phyloP scores from a whole-genome alignment of 1,140 invertebrate species.

The Tetramorium parvispinum region DNA sequence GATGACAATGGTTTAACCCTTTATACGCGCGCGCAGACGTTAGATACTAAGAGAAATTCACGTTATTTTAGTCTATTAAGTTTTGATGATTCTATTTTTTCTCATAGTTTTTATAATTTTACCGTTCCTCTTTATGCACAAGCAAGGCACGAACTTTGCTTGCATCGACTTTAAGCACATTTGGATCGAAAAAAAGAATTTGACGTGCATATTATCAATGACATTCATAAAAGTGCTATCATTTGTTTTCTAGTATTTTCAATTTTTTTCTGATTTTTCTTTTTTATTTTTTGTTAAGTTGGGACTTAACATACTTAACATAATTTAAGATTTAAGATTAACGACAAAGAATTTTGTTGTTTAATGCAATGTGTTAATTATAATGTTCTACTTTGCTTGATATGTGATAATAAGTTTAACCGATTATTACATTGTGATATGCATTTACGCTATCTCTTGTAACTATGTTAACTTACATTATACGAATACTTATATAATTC shows the following conservation, averaged over 20 bases:
- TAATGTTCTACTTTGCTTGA: not conserved
- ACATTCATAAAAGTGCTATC: not conserved
- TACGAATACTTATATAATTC: not conserved
- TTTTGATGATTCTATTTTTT: conserved; percentile 8
- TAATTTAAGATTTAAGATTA: not conserved
- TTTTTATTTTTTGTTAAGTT: conserved; percentile 35
- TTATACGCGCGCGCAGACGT: not conserved
- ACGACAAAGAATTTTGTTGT: not conserved
- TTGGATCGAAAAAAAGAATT: not conserved
- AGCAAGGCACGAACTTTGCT: not conserved
- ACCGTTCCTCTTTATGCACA: not conserved
- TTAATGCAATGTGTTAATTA: not conserved
- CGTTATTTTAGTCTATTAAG: conserved; percentile 25
- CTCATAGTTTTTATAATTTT: not conserved
- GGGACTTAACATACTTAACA: not conserved
- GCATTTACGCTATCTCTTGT: not conserved
- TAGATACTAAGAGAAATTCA: not conserved
- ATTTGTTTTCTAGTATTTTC: conserved; percentile 26
- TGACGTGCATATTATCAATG: not conserved
- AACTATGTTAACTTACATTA: conserved; percentile 3
- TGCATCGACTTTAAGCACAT: not conserved
- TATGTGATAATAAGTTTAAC: not conserved
- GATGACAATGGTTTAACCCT: not conserved
- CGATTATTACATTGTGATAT: not conserved
- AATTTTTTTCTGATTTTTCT: not conserved